phyloP scores from a whole-genome alignment of 2,888 invertebrate species.

The Dicyrtomina minuta region DNA sequence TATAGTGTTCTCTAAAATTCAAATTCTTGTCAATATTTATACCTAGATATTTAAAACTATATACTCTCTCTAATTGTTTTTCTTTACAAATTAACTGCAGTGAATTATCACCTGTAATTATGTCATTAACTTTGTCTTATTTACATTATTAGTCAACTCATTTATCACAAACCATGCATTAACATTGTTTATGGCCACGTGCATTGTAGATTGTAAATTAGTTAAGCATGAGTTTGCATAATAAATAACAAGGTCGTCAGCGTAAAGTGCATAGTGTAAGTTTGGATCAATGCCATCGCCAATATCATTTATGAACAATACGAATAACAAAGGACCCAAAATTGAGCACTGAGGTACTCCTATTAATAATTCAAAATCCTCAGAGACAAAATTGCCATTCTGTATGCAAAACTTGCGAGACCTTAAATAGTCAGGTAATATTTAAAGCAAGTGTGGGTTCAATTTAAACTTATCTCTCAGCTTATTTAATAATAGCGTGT shows the following conservation, averaged over 20 bases:
- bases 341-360: slow-evolving; percentile 20
- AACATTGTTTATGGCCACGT: not conserved
- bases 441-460: not conserved
- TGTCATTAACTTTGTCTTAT: not conserved
- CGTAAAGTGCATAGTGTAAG: slow-evolving; percentile 17
- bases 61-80: no score
- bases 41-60: no score
- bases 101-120: not conserved
- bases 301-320: slow-evolving; percentile 36
- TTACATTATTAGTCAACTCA: not conserved
- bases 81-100: no score
- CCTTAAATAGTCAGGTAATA: not conserved
- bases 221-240: not conserved
- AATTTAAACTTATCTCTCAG: no score
- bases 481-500: not conserved
- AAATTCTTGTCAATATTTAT: no score
- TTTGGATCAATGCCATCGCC: slow-evolving; percentile 9
- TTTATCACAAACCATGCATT: not conserved
- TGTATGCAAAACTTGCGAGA: not conserved
- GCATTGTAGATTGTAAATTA: not conserved
- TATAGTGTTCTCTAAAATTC: no score
- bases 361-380: not conserved
- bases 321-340: slow-evolving; percentile 34
- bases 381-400: not conserved
- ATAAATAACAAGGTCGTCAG: slow-evolving; percentile 28